These are phyloP conservation scores for Halcyon chelicuti DNA, from an alignment of 2,797 vertebrate genomes.

Conservation along the genomic window DNA sequence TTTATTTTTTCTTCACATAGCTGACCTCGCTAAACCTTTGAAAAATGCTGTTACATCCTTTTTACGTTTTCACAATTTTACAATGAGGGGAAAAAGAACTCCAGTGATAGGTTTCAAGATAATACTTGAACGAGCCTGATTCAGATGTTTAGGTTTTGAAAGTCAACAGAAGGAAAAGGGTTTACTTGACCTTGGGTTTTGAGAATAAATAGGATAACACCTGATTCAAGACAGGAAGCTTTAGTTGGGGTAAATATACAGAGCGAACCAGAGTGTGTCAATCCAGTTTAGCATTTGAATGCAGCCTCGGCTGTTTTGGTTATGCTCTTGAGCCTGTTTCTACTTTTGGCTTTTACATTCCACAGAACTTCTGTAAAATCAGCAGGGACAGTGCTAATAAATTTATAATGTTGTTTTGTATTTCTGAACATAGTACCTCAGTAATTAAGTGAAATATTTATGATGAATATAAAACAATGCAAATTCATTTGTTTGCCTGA, in stretches of 20 bases:
- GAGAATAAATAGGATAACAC: conserved; percentile 66
- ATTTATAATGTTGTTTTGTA: conserved; percentile 86
- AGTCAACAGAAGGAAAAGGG: conserved; percentile 50
- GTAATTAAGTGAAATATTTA: conserved; percentile 90
- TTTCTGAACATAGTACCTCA: conserved; percentile 82
- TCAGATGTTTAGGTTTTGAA: conserved; percentile 56
- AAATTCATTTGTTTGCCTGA: conserved; percentile 86
- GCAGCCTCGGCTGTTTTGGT: conserved; percentile 52
- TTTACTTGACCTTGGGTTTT: conserved; percentile 62
- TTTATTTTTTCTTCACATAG: conserved; percentile 11
- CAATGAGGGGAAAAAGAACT: conserved; percentile 51
- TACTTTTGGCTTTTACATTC: conserved; percentile 77
- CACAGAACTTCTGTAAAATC: conserved; percentile 79
- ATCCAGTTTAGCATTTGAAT: conserved; percentile 61
- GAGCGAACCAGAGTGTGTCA: conserved; percentile 14
- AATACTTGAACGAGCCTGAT: not conserved
- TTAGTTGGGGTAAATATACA: conserved; percentile 30
- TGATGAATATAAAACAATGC: conserved; percentile 87
- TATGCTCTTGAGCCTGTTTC: conserved; percentile 67
- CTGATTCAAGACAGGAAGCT: conserved; percentile 62
- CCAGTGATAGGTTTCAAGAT: conserved; percentile 41
- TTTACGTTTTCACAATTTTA: conserved; percentile 33
- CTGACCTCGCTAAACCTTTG: conserved; percentile 50
- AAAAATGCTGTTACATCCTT: conserved; percentile 62
- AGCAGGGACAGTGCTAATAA: conserved; percentile 82